phyloP scores from a whole-genome alignment of 2,113 vertebrate genomes.

The Ancistrus triradiatus region DNA sequence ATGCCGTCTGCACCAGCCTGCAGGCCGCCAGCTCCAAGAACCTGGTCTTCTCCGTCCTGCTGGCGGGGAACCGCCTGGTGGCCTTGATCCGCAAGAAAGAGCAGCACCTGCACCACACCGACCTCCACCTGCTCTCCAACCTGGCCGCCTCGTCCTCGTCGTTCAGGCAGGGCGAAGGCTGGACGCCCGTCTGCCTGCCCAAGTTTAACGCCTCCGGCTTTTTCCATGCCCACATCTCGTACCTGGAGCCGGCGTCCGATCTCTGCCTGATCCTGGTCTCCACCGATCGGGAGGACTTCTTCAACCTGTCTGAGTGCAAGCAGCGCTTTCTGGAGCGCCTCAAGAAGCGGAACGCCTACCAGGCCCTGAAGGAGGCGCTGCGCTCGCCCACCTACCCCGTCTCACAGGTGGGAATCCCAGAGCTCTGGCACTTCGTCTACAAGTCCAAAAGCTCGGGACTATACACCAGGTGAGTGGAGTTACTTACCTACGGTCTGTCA shows the following conservation, averaged over 20 bases:
- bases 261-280: slow-evolving; percentile 93
- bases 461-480: slow-evolving; percentile 86
- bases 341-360: slow-evolving; percentile 77
- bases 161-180: slow-evolving; percentile 93
- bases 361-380: slow-evolving; percentile 79
- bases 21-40: slow-evolving; percentile 88
- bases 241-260: slow-evolving; percentile 82
- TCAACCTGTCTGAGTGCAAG: slow-evolving; percentile 90
- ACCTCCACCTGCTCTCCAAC: slow-evolving; percentile 95
- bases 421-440: slow-evolving; percentile 95
- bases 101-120: slow-evolving; percentile 92
- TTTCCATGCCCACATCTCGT: slow-evolving; percentile 96
- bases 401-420: slow-evolving; percentile 83
- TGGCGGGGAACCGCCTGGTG: slow-evolving; percentile 85
- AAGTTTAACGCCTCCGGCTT: slow-evolving; percentile 92
- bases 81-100: slow-evolving; percentile 92
- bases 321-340: slow-evolving; percentile 86
- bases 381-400: slow-evolving; percentile 80
- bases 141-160: slow-evolving; percentile 91
- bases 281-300: slow-evolving; percentile 92
- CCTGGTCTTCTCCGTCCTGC: slow-evolving; percentile 92
- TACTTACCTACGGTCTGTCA: neutral
- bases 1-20: slow-evolving; percentile 79
- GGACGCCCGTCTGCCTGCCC: slow-evolving; percentile 95
- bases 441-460: slow-evolving; percentile 97